These are phyloP conservation scores for Actenoides lindsayi DNA, from an alignment of 2,113 vertebrate species.

Conservation along the genomic window DNA sequence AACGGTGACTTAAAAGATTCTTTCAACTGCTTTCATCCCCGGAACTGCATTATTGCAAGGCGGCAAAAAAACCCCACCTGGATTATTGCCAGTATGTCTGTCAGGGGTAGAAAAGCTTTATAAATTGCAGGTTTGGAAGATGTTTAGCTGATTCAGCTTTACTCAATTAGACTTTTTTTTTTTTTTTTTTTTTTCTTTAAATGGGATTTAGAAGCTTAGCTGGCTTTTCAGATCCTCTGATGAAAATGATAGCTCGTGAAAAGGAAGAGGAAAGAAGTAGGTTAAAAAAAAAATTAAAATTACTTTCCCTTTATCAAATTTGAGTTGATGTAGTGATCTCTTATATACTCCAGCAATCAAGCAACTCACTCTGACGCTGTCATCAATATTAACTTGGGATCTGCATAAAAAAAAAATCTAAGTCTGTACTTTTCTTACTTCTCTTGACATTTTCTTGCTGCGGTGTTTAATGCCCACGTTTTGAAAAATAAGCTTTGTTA, in stretches of 20 bases:
- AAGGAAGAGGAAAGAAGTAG: neutral
- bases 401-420: neutral
- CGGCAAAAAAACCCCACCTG: neutral
- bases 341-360: neutral
- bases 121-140: neutral
- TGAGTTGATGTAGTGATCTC: neutral
- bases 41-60: neutral
- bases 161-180: neutral
- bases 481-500: neutral
- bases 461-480: accelerated
- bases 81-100: neutral
- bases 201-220: neutral
- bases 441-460: neutral
- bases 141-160: conserved; percentile 23
- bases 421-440: neutral
- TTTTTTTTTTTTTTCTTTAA: neutral
- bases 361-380: neutral
- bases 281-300: neutral
- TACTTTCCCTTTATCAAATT: neutral
- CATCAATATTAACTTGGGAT: neutral
- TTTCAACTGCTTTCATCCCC: neutral
- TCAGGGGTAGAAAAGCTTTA: neutral
- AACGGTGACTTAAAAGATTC: neutral
- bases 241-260: neutral
- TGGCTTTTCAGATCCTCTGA: neutral